Conservation (phyloP, 2,888 invertebrate genomes). For the Chrysolina oricalcia region DNA sequence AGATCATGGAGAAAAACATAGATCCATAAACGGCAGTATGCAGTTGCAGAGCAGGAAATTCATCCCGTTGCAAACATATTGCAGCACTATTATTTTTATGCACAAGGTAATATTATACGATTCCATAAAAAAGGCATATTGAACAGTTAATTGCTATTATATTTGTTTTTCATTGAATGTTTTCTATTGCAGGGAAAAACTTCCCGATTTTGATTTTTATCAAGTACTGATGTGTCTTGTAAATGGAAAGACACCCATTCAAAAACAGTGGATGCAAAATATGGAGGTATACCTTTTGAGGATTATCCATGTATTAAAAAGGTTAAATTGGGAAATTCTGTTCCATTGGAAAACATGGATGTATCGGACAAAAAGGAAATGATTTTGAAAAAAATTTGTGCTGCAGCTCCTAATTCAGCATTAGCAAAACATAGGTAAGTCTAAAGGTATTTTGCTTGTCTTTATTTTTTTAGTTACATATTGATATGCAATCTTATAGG, state of each 20-base stretch:
- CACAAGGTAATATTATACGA: no score
- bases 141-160: not conserved
- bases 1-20: not conserved
- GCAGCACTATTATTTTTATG: no score
- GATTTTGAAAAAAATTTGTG: not conserved
- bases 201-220: not conserved
- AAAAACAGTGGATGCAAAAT: not conserved
- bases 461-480: not conserved
- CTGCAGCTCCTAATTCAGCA: not conserved
- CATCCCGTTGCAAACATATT: not conserved
- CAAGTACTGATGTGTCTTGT: no score
- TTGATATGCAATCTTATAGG: no score
- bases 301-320: no score
- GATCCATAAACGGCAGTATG: not conserved
- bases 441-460: not conserved
- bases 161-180: not conserved
- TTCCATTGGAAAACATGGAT: not conserved
- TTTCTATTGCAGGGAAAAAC: not conserved
- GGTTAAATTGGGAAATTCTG: not conserved
- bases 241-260: no score
- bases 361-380: not conserved
- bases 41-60: not conserved
- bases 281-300: not conserved
- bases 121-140: no score
- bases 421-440: constrained; percentile 1